Evolutionary conservation across 2,797 vertebrate genomes (phyloP).

Genomic region (Oryzias sinensis): DNA sequence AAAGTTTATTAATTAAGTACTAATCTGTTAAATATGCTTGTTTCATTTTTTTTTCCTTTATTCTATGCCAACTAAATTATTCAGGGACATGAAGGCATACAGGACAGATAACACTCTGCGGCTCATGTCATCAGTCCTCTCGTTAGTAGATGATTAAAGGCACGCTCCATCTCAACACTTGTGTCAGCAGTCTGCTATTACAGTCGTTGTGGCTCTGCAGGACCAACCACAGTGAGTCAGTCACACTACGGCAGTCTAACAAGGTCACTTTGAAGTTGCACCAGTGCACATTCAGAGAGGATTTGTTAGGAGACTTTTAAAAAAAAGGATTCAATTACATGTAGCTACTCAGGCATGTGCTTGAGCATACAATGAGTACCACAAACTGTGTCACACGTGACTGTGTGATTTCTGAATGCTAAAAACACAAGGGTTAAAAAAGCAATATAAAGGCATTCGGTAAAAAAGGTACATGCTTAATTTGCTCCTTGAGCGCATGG

Average conservation of each 20-base stretch:
- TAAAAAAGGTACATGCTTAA: constrained; percentile 43
- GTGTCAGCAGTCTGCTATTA: constrained; percentile 53
- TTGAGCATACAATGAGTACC: constrained; percentile 24
- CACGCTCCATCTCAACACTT: constrained; percentile 27
- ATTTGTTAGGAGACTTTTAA: constrained; percentile 48
- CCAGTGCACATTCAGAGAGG: constrained; percentile 38
- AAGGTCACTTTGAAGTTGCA: constrained; percentile 66
- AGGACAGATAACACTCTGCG: constrained; percentile 46
- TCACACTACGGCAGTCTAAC: constrained; percentile 47
- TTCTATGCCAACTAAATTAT: constrained; percentile 61
- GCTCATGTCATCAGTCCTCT: constrained; percentile 52
- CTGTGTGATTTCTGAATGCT: neutral
- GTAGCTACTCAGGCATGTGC: constrained; percentile 32
- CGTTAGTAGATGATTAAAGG: constrained; percentile 68
- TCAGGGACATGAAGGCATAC: constrained; percentile 55
- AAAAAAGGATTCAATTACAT: constrained; percentile 50
- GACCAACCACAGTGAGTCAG: constrained; percentile 38
- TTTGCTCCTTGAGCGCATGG: constrained; percentile 29
- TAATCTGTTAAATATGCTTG: constrained; percentile 63
- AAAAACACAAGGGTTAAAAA: constrained; percentile 26
- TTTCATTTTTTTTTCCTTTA: constrained; percentile 52
- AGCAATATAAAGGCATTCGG: constrained; percentile 21
- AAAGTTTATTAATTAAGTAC: constrained; percentile 72
- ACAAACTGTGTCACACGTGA: constrained; percentile 9
- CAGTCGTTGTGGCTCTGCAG: constrained; percentile 41